Conservation (phyloP, 64 coral and sea anemone species). For the Dendronephthya gigantea region DNA sequence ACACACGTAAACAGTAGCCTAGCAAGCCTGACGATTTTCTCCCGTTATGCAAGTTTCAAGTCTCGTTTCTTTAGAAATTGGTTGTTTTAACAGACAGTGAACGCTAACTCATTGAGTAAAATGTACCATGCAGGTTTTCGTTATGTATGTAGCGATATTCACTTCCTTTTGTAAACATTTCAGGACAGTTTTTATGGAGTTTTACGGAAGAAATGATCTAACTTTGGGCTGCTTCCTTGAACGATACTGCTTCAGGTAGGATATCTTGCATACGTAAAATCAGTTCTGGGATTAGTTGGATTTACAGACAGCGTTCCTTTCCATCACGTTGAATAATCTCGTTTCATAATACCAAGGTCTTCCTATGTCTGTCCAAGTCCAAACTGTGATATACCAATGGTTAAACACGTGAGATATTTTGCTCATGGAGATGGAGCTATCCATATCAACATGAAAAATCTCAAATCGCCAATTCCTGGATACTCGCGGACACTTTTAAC, state of each 20-base stretch:
- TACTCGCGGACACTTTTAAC: constrained; percentile 78
- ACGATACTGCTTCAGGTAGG: constrained; percentile 93
- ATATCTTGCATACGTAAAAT: background rate
- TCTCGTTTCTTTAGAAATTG: too few relatives aligned
- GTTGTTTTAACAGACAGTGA: too few relatives aligned
- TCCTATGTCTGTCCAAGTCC: constrained; percentile 86
- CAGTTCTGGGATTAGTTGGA: too few relatives aligned
- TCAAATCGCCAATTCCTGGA: constrained; percentile 93
- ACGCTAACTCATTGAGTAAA: background rate
- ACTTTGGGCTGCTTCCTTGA: constrained; percentile 94
- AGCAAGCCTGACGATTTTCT: background rate
- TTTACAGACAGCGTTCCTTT: too few relatives aligned
- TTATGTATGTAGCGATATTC: too few relatives aligned
- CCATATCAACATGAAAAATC: constrained; percentile 91
- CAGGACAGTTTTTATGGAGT: constrained; percentile 99
- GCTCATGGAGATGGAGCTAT: constrained; percentile 83
- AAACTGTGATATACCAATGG: constrained; percentile 94
- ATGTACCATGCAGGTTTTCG: too few relatives aligned
- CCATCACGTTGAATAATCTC: too few relatives aligned
- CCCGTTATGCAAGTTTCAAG: too few relatives aligned
- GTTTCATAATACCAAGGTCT: constrained; percentile 32
- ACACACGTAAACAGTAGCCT: too few relatives aligned
- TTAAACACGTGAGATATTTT: constrained; percentile 91
- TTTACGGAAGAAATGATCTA: constrained; percentile 95
- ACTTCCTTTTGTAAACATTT: background rate